A percentile compares a stretch with the other conserved stretches of the same genome.
Conservation (phyloP, 2,888 invertebrate species). For the Nyleta sp. region DNA sequence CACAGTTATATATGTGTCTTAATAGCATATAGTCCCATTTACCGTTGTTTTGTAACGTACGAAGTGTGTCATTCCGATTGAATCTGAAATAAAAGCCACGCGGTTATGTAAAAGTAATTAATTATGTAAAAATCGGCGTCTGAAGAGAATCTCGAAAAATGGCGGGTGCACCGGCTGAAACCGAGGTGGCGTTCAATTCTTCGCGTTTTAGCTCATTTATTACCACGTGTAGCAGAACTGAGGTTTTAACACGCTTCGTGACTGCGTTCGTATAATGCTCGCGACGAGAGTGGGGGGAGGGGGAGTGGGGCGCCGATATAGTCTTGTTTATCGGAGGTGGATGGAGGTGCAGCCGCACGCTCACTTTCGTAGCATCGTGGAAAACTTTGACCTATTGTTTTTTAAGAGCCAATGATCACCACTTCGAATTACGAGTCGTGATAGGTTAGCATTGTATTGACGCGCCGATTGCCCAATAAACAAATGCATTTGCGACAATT, state of each 20-base stretch:
- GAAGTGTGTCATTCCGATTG: conserved; percentile 14
- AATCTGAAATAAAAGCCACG: not conserved
- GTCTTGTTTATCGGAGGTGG: conserved; percentile 15
- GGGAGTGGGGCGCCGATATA: conserved; percentile 3
- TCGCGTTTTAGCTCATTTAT: conserved; percentile 45
- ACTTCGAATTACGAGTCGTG: conserved; percentile 67
- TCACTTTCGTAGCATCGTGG: conserved; percentile 61
- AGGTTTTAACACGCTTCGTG: conserved; percentile 45
- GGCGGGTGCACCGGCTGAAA: not conserved
- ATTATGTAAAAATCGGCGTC: conserved; percentile 30
- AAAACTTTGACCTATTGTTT: conserved; percentile 62
- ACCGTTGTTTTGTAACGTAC: not conserved
- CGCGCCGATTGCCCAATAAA: conserved; percentile 51
- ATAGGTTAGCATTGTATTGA: conserved; percentile 70
- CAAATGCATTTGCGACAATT: conserved; percentile 33
- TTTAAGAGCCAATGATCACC: conserved; percentile 42
- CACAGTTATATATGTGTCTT: not conserved
- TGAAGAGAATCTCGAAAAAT: conserved; percentile 26
- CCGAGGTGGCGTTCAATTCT: conserved; percentile 20
- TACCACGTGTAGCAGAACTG: conserved; percentile 41
- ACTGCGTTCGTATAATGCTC: conserved; percentile 31
- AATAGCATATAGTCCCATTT: not conserved
- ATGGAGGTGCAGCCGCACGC: conserved; percentile 41
- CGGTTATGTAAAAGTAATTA: conserved; percentile 34
- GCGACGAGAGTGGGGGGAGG: not conserved